Evolutionary conservation across 2,797 vertebrate genomes (phyloP).

Genomic region (Sebastes paucispinis): DNA sequence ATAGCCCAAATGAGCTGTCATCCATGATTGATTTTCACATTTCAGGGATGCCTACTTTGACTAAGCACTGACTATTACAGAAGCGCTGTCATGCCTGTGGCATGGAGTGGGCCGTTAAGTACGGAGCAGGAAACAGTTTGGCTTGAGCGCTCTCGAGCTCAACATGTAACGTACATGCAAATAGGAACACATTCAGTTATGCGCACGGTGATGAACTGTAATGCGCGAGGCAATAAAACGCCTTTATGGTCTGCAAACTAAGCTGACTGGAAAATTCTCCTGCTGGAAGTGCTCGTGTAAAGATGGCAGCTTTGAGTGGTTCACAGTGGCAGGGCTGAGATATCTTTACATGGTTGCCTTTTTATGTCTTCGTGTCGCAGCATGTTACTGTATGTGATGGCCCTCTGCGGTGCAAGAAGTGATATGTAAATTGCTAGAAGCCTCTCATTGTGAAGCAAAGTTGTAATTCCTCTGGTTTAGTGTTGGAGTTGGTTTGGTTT

Average conservation of each 20-base stretch:
- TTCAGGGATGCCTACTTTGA: constrained; percentile 75
- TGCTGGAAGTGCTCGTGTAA: constrained; percentile 3
- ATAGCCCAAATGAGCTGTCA: constrained; percentile 79
- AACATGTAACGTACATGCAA: constrained; percentile 54
- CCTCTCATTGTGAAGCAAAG: not conserved
- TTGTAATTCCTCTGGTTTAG: constrained; percentile 9
- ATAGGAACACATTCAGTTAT: constrained; percentile 38
- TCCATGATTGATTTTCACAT: constrained; percentile 80
- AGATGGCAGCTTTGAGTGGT: constrained; percentile 3
- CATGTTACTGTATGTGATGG: not conserved
- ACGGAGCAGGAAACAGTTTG: constrained; percentile 34
- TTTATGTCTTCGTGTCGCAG: constrained; percentile 33
- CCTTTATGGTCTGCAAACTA: constrained; percentile 32
- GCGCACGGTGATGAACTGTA: constrained; percentile 21
- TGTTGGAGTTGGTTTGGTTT: not conserved
- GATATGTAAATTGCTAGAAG: constrained; percentile 12
- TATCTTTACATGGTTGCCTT: constrained; percentile 15
- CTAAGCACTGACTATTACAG: constrained; percentile 69
- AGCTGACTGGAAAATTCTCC: constrained; percentile 22
- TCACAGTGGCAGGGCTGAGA: constrained; percentile 10
- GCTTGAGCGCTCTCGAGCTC: constrained; percentile 28
- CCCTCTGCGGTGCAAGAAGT: not conserved
- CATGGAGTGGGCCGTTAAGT: constrained; percentile 51
- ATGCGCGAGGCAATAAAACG: constrained; percentile 20
- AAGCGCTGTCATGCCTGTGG: constrained; percentile 52